These are phyloP conservation scores for Rotaria sp. DNA, from an alignment of 2,888 invertebrate genomes.

Conservation along the genomic window DNA sequence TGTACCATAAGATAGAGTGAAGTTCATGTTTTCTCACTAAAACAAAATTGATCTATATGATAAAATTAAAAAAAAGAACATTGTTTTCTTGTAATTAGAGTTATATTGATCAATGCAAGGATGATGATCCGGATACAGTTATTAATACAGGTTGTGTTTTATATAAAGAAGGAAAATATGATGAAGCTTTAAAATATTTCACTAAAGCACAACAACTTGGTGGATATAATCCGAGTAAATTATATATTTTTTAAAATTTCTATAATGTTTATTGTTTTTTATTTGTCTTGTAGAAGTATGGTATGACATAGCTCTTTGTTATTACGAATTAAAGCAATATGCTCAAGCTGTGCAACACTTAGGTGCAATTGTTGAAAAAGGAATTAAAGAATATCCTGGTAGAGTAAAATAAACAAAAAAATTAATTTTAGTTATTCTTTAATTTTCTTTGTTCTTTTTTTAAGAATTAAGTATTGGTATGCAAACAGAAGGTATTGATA, in stretches of 20 bases:
- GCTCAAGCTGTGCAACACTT: constrained; percentile 83
- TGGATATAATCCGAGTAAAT: constrained; percentile 70
- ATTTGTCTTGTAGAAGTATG: constrained; percentile 65
- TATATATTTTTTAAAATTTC: background rate
- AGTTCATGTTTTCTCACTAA: too few species aligned
- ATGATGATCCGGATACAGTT: constrained; percentile 83
- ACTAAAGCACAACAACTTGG: constrained; percentile 74
- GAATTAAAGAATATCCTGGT: constrained; percentile 84
- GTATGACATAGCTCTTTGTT: constrained; percentile 88
- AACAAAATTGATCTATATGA: too few species aligned
- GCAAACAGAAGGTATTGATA: constrained; percentile 73
- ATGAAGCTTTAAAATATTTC: constrained; percentile 83
- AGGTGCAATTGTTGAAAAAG: constrained; percentile 85
- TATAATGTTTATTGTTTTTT: constrained; percentile 43
- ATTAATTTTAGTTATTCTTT: background rate
- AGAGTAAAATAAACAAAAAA: background rate
- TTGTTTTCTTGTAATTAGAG: constrained; percentile 55
- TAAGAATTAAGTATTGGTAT: constrained; percentile 85
- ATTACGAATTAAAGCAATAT: constrained; percentile 85
- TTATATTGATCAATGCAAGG: constrained; percentile 76
- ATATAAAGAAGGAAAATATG: constrained; percentile 80
- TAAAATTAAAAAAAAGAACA: background rate
- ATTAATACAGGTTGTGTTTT: constrained; percentile 88
- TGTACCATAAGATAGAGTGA: too few species aligned
- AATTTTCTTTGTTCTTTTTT: constrained; percentile 36